These are phyloP conservation scores for Xiphorhynchus elegans DNA, from an alignment of 2,113 vertebrate species.

Conservation along the genomic window DNA sequence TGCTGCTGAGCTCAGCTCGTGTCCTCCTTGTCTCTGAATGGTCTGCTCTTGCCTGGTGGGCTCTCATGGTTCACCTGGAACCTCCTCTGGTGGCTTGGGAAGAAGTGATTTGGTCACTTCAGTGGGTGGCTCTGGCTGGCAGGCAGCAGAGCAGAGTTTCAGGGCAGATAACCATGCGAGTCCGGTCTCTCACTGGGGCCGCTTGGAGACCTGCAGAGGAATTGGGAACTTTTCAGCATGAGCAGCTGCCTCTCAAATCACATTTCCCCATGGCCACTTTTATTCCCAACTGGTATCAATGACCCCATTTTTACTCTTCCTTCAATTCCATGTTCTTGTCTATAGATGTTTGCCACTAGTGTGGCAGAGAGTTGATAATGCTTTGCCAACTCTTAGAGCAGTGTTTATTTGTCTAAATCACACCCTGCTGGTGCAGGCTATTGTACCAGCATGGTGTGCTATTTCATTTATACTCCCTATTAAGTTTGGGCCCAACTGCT, in stretches of 20 bases:
- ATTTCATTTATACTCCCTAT: neutral
- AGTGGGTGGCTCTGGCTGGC: neutral
- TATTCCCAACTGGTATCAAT: neutral
- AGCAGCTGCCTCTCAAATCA: neutral
- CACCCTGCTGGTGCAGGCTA: neutral
- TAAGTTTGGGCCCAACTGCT: neutral
- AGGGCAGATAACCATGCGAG: fast-evolving
- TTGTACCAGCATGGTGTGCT: neutral
- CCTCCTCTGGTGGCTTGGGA: neutral
- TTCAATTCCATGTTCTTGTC: neutral
- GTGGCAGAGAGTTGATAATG: neutral
- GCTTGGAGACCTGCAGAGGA: neutral
- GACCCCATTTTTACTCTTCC: neutral
- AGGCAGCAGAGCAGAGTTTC: neutral
- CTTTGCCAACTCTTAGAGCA: neutral
- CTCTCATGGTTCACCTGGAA: neutral
- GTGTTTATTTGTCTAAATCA: slow-evolving; percentile 18
- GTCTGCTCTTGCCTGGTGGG: neutral
- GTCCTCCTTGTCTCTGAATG: neutral
- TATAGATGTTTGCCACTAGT: neutral
- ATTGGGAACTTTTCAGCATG: neutral
- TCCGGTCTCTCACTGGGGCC: neutral
- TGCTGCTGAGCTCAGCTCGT: neutral
- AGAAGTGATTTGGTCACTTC: neutral
- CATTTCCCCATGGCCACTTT: neutral